Conservation (phyloP, 2,113 vertebrate species). For the Excalfactoria chinensis region DNA sequence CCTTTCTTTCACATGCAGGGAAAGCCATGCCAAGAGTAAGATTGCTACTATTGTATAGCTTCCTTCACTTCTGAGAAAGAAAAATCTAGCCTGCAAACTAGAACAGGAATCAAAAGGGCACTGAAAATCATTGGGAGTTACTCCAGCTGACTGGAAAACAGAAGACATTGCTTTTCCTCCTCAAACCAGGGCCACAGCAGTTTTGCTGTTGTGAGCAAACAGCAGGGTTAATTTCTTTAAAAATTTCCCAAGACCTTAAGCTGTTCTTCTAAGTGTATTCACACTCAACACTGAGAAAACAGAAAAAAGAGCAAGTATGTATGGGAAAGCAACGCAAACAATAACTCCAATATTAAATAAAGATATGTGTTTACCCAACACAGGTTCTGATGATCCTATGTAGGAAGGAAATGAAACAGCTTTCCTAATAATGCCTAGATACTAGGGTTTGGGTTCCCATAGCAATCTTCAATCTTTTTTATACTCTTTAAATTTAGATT, state of each 20-base stretch:
- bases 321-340: not conserved
- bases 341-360: not conserved
- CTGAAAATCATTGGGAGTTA: not conserved
- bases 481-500: not conserved
- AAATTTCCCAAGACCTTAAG: not conserved
- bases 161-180: not conserved
- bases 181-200: not conserved
- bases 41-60: not conserved
- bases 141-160: not conserved
- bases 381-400: not conserved
- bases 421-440: not conserved
- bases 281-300: not conserved
- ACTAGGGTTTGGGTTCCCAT: not conserved
- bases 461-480: not conserved
- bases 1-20: not conserved
- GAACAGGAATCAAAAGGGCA: not conserved
- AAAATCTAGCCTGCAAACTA: not conserved
- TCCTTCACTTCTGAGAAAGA: not conserved
- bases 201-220: not conserved
- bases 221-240: not conserved
- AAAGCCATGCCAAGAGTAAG: not conserved
- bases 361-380: not conserved
- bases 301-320: not conserved
- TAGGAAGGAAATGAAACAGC: not conserved
- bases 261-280: not conserved